A percentile compares a stretch with the other conserved stretches of the same genome.
These are phyloP conservation scores for Clamator glandarius DNA, from an alignment of 2,797 vertebrate species.

Conservation along the genomic window DNA sequence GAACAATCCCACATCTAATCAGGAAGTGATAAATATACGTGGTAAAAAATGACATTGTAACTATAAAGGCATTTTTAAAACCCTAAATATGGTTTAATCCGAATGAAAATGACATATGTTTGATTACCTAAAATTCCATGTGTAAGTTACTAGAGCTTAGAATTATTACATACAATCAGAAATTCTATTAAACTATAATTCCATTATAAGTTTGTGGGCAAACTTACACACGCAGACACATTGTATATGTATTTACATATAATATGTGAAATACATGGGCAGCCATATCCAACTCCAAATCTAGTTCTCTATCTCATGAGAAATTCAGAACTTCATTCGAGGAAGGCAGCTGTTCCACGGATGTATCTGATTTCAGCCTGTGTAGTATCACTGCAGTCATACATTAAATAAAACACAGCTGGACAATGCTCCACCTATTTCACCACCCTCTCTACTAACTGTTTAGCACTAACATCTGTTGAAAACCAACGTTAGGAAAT, in stretches of 20 bases:
- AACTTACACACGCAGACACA: not conserved
- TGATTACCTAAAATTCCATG: not conserved
- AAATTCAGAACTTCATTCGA: constrained; percentile 52
- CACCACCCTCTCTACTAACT: constrained; percentile 54
- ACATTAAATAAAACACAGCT: constrained; percentile 68
- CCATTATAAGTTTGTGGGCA: not conserved
- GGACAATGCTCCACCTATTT: constrained; percentile 65
- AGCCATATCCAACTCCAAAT: not conserved
- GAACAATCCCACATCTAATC: not conserved
- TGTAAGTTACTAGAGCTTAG: not conserved
- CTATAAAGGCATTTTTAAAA: not conserved
- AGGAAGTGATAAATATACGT: not conserved
- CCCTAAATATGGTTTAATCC: not conserved
- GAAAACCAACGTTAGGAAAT: constrained; percentile 44
- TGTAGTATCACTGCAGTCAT: constrained; percentile 56
- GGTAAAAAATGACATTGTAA: not conserved
- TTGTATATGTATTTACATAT: not conserved
- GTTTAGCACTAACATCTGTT: constrained; percentile 62
- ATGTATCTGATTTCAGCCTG: constrained; percentile 71
- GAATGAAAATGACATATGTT: not conserved
- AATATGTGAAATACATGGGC: not conserved
- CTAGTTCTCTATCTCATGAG: constrained; percentile 49
- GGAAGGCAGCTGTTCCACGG: constrained; percentile 56
- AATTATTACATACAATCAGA: not conserved
- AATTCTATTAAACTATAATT: not conserved